Evolutionary conservation across 2,113 vertebrate species (phyloP).

Genomic region (Sclerurus mexicanus): DNA sequence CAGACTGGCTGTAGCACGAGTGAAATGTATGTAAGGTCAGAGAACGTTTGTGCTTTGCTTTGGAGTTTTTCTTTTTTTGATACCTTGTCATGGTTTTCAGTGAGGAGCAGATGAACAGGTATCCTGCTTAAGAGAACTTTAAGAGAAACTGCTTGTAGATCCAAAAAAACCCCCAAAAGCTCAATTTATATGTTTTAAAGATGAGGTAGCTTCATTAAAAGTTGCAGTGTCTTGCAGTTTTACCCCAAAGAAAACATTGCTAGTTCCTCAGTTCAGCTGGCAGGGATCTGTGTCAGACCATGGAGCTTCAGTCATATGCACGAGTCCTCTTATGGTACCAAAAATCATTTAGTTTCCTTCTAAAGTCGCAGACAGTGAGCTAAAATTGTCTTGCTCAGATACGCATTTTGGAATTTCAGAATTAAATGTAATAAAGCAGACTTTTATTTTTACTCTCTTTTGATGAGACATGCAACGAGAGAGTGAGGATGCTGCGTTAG

Average conservation of each 20-base stretch:
- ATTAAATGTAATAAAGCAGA: not conserved
- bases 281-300: rapidly evolving
- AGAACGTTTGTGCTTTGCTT: not conserved
- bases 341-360: not conserved
- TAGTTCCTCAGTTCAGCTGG: not conserved
- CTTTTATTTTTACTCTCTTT: conserved; percentile 35
- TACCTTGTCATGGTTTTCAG: not conserved
- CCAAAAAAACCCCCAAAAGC: not conserved
- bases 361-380: not conserved
- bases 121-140: not conserved
- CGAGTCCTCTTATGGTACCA: not conserved
- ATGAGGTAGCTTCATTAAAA: not conserved
- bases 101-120: not conserved
- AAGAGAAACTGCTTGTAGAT: not conserved
- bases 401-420: not conserved
- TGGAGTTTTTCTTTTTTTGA: not conserved
- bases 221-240: not conserved
- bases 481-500: not conserved
- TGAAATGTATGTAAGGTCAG: not conserved
- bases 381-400: not conserved
- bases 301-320: not conserved
- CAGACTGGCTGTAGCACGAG: not conserved
- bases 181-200: not conserved
- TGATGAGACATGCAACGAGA: not conserved
- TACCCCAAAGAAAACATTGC: not conserved